These are phyloP conservation scores for Hydropsyche betteni DNA, from an alignment of 2,888 invertebrate species.

Conservation along the genomic window DNA sequence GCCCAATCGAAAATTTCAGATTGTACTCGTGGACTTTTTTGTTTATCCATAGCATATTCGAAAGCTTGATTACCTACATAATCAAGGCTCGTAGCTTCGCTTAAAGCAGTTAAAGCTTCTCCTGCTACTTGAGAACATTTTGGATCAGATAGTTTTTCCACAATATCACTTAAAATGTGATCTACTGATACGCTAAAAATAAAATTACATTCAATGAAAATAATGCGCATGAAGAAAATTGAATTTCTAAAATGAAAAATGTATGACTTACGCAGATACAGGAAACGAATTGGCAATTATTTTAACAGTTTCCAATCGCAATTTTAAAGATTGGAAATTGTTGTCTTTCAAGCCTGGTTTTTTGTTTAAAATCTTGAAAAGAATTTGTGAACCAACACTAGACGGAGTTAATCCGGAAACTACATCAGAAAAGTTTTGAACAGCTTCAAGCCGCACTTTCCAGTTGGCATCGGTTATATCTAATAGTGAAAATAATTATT, in stretches of 20 bases:
- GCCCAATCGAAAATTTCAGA: constrained; percentile 87
- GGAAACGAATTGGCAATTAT: constrained; percentile 79
- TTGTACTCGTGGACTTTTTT: constrained; percentile 92
- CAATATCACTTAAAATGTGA: constrained; percentile 79
- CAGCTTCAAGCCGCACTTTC: constrained; percentile 82
- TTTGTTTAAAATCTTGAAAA: constrained; percentile 76
- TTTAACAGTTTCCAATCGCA: constrained; percentile 81
- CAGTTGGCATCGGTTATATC: constrained; percentile 83
- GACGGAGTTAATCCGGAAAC: constrained; percentile 70
- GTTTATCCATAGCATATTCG: constrained; percentile 78
- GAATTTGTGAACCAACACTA: constrained; percentile 77
- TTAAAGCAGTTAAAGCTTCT: constrained; percentile 77
- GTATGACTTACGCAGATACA: constrained; percentile 69
- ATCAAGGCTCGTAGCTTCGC: constrained; percentile 81
- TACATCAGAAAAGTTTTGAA: constrained; percentile 74
- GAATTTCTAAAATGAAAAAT: constrained; percentile 14
- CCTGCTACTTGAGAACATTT: constrained; percentile 78
- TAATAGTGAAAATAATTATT: constrained; percentile 49
- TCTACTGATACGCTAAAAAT: constrained; percentile 68
- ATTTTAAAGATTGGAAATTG: constrained; percentile 90
- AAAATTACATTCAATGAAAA: constrained; percentile 36
- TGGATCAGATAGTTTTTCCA: constrained; percentile 85
- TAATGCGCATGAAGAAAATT: constrained; percentile 9
- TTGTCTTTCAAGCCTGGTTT: constrained; percentile 91
- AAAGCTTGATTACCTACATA: constrained; percentile 77